Evolutionary conservation across 2,888 invertebrate genomes (phyloP).

Genomic region (Orchestes rusci): DNA sequence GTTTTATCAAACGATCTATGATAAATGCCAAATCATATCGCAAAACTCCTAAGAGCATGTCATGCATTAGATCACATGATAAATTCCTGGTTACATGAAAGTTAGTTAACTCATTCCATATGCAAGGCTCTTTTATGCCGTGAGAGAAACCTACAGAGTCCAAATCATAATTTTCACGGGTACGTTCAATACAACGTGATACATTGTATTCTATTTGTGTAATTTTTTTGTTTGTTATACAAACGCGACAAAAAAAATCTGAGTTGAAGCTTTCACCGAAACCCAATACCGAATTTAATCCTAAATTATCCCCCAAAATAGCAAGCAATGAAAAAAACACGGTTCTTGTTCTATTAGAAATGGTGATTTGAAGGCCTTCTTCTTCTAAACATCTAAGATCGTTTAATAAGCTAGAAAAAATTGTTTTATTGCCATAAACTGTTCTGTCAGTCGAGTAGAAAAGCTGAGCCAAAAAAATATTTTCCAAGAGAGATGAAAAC

Average conservation of each 20-base stretch:
- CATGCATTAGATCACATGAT: background rate
- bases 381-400: constrained; percentile 12
- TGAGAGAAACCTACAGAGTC: background rate
- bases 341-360: background rate
- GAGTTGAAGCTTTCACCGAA: no score
- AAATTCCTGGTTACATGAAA: background rate
- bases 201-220: no score
- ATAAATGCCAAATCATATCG: background rate
- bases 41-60: background rate
- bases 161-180: background rate
- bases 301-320: constrained; percentile 3
- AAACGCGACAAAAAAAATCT: no score
- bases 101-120: background rate
- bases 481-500: constrained; percentile 7
- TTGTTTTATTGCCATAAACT: constrained; percentile 5
- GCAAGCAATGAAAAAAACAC: constrained; percentile 8
- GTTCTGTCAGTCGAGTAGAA: no score
- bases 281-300: background rate
- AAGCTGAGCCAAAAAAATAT: constrained; percentile 15
- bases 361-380: constrained; percentile 3
- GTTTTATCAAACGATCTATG: background rate
- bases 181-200: no score
- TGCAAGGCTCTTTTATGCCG: background rate
- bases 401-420: constrained; percentile 8
- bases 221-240: no score